A percentile compares a stretch with the other conserved stretches of the same genome.
Evolutionary conservation across 2,113 vertebrate species (phyloP).

Genomic region (Chroicocephalus ridibundus): DNA sequence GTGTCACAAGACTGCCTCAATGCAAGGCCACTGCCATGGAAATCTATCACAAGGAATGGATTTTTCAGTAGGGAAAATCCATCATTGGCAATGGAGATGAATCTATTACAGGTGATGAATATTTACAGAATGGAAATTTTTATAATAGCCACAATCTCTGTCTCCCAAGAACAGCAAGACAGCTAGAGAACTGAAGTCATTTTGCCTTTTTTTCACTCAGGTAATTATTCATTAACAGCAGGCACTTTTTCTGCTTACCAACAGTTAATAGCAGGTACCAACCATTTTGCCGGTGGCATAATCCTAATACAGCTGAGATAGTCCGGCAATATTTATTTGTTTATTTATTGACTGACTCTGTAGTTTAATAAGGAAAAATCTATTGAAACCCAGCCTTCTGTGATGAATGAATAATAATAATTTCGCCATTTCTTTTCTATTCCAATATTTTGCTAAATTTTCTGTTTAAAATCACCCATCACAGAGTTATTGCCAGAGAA

Average conservation of each 20-base stretch:
- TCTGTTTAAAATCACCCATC: background rate
- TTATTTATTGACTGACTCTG: background rate
- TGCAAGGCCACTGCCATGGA: background rate
- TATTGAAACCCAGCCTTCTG: background rate
- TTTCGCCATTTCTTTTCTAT: background rate
- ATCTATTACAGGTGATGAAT: background rate
- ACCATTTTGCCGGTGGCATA: background rate
- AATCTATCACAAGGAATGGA: background rate
- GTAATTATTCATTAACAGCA: background rate
- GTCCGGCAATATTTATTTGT: background rate
- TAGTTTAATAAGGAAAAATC: background rate
- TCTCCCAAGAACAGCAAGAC: background rate
- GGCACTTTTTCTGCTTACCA: background rate
- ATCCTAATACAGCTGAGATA: background rate
- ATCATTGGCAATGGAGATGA: background rate
- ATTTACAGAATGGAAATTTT: background rate
- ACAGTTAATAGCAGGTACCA: background rate
- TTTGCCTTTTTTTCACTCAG: background rate
- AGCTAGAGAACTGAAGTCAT: background rate
- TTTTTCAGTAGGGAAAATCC: background rate
- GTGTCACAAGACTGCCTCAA: background rate
- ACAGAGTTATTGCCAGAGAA: background rate
- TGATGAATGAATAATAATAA: background rate
- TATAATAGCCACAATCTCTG: background rate
- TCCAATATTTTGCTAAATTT: background rate